Evolutionary conservation across 1,140 invertebrate species (phyloP).

Genomic region (Babylonia areolata): DNA sequence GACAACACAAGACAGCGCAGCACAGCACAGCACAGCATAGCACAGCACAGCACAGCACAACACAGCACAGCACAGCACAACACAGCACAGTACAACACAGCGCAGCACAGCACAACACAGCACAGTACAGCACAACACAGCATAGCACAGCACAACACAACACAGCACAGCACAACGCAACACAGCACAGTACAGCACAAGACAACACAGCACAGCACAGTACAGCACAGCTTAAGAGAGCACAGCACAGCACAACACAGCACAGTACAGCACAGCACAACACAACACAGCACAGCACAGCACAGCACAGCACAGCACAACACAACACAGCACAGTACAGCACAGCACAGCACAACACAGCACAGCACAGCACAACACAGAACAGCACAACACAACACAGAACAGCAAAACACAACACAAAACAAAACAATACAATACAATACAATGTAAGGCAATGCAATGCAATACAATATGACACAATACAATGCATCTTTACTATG

Average conservation of each 20-base stretch:
- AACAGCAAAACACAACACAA: not conserved
- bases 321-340: not conserved
- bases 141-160: not conserved
- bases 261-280: not conserved
- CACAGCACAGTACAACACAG: not conserved
- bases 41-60: not conserved
- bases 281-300: not conserved
- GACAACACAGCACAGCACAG: not conserved
- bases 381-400: not conserved
- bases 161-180: not conserved
- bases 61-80: not conserved
- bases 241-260: not conserved
- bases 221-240: not conserved
- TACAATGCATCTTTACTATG: no score
- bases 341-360: not conserved
- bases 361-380: not conserved
- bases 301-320: not conserved
- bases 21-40: not conserved
- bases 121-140: not conserved
- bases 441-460: not conserved
- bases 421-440: not conserved
- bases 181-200: not conserved
- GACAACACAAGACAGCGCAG: not conserved
- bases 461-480: not conserved
- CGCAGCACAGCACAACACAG: not conserved